Conservation (phyloP, 2,113 vertebrate genomes). For the Phyllostomus hastatus region DNA sequence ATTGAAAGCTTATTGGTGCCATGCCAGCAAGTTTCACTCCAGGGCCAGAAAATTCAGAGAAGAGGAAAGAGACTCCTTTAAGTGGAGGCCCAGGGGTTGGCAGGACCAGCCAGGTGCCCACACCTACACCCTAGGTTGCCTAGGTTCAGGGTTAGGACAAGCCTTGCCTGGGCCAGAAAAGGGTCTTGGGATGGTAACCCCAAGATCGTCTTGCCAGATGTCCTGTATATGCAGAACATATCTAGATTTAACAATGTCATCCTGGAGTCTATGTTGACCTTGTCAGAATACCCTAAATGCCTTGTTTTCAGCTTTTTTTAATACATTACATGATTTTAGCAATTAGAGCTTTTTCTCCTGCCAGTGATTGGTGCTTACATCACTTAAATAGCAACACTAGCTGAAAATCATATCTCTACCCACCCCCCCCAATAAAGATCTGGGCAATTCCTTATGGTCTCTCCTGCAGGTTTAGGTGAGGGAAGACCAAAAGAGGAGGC, state of each 20-base stretch:
- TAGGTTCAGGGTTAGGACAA: neutral
- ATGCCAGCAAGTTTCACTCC: constrained; percentile 20
- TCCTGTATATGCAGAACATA: neutral
- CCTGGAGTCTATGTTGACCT: neutral
- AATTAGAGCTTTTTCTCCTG: neutral
- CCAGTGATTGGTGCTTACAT: neutral
- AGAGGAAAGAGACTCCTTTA: neutral
- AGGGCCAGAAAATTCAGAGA: constrained; percentile 57
- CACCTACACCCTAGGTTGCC: neutral
- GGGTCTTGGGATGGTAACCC: neutral
- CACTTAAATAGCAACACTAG: neutral
- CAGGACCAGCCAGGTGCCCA: neutral
- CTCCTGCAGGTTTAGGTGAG: neutral
- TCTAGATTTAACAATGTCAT: neutral
- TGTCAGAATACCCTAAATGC: neutral
- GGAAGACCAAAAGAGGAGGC: neutral
- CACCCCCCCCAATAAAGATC: neutral
- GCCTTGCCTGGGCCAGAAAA: neutral
- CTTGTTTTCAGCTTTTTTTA: neutral
- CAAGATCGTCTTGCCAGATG: neutral
- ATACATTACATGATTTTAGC: neutral
- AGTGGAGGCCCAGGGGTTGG: neutral
- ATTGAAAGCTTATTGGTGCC: neutral
- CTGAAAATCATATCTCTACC: neutral
- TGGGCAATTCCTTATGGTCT: neutral